These are phyloP conservation scores for Chirona hameri DNA, from an alignment of 2,888 invertebrate species.

Conservation along the genomic window DNA sequence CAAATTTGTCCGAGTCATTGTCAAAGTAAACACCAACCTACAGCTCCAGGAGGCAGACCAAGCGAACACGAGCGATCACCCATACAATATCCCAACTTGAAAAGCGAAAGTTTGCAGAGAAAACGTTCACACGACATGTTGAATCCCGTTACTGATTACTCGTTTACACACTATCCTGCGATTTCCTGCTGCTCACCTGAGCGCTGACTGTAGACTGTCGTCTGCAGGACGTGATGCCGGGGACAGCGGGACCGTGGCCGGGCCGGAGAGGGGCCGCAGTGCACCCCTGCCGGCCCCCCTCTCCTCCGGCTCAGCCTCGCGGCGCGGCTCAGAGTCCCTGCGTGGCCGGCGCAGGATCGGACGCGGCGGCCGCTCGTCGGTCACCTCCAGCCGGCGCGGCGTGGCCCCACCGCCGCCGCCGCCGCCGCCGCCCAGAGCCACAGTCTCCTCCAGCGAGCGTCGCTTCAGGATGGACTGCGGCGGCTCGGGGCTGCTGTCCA, in stretches of 20 bases:
- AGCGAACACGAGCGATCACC: too few species aligned
- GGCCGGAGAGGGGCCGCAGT: conserved; percentile 72
- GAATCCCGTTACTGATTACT: too few species aligned
- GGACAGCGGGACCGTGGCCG: conserved; percentile 78
- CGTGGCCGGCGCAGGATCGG: conserved; percentile 76
- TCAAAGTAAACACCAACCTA: too few species aligned
- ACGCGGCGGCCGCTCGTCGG: conserved; percentile 76
- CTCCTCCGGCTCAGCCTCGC: conserved; percentile 75
- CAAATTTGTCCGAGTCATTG: too few species aligned
- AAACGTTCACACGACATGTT: conserved; percentile 69
- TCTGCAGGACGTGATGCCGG: conserved; percentile 47
- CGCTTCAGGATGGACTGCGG: conserved; percentile 71
- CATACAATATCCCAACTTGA: too few species aligned
- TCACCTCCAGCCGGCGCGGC: conserved; percentile 67
- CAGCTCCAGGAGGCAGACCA: too few species aligned
- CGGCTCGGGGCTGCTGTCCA: conserved; percentile 79
- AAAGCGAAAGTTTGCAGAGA: conserved; percentile 48
- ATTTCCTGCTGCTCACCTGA: conserved; percentile 60
- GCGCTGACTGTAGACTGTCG: conserved; percentile 73
- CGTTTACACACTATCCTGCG: too few species aligned
- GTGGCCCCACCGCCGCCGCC: too few species aligned
- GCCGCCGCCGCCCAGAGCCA: conserved; percentile 43
- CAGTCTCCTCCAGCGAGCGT: conserved; percentile 67
- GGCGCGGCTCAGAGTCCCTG: conserved; percentile 68
- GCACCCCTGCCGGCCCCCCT: conserved; percentile 84